Conservation (phyloP, 2,888 invertebrate genomes). For the Plagodis dolabraria region DNA sequence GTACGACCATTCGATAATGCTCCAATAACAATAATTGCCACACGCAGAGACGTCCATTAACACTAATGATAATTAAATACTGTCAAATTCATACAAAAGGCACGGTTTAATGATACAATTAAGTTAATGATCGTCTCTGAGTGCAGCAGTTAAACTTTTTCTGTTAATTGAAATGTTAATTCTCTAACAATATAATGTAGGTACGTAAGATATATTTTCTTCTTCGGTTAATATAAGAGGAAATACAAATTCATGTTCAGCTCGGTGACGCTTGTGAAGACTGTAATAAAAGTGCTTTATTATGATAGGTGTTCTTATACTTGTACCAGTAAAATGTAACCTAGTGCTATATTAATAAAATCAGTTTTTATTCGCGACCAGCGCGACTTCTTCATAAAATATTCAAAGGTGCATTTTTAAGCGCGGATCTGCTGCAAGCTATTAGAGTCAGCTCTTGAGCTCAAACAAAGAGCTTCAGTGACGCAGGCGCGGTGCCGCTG, state of each 20-base stretch:
- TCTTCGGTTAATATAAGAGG: neutral
- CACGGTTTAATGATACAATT: too few species aligned
- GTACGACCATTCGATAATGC: too few species aligned
- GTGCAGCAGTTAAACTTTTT: constrained; percentile 34
- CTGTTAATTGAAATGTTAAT: constrained; percentile 24
- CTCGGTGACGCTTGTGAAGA: constrained; percentile 26
- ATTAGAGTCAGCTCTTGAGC: constrained; percentile 82
- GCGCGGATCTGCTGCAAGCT: constrained; percentile 80
- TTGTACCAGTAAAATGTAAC: constrained; percentile 35
- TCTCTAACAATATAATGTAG: constrained; percentile 13
- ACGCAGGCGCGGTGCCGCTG: constrained; percentile 69
- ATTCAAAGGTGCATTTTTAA: constrained; percentile 82
- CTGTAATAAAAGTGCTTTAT: constrained; percentile 34
- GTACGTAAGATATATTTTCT: too few species aligned
- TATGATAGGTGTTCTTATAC: constrained; percentile 25
- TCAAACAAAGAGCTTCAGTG: constrained; percentile 81
- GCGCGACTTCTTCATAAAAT: constrained; percentile 72
- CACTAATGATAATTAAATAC: too few species aligned
- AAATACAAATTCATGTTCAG: constrained; percentile 31
- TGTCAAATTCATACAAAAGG: too few species aligned
- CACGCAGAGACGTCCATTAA: too few species aligned
- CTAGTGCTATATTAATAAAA: constrained; percentile 44
- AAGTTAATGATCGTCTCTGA: too few species aligned
- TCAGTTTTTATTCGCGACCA: constrained; percentile 56
- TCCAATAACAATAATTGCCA: too few species aligned